These are phyloP conservation scores for Coremacera marginata DNA, from an alignment of 2,888 invertebrate species.

Conservation along the genomic window DNA sequence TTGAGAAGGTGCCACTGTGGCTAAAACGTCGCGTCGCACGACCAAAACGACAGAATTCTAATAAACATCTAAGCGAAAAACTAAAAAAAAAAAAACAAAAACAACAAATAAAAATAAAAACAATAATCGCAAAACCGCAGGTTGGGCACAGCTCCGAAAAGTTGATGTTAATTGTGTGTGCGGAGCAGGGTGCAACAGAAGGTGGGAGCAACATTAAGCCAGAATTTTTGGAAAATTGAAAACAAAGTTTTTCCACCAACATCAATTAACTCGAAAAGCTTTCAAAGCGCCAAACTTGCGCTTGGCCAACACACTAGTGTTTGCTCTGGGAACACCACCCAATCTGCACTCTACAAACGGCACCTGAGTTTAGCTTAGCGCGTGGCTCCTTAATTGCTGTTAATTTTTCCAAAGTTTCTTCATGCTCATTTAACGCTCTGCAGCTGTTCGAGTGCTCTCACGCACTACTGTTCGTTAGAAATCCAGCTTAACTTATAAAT, in stretches of 20 bases:
- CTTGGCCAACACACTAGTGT: conserved; percentile 4
- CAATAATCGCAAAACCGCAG: background rate
- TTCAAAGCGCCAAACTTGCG: background rate
- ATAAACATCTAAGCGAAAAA: background rate
- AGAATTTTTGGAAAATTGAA: background rate
- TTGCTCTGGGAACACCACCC: background rate
- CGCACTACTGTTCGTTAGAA: conserved; percentile 8
- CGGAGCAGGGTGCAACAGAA: background rate
- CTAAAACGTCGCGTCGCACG: conserved; percentile 45
- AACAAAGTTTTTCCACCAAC: conserved; percentile 14
- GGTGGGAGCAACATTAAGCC: background rate
- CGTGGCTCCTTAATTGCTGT: conserved; percentile 21
- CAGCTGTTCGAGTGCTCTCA: conserved; percentile 10
- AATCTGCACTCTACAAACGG: background rate
- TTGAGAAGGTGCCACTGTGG: conserved; percentile 28
- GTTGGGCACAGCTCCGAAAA: background rate
- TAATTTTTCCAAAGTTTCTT: conserved; percentile 3
- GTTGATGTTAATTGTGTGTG: too few relatives aligned
- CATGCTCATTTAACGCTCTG: conserved; percentile 6
- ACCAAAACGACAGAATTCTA: conserved; percentile 6
- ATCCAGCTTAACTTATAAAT: conserved; percentile 27
- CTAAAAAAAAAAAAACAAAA: background rate
- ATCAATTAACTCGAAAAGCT: background rate
- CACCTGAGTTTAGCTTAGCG: conserved; percentile 7
- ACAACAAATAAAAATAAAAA: too few relatives aligned